A percentile compares a stretch with the other conserved stretches of the same genome.
Conservation (phyloP, 2,888 invertebrate genomes). For the Mycalesis mineus region DNA sequence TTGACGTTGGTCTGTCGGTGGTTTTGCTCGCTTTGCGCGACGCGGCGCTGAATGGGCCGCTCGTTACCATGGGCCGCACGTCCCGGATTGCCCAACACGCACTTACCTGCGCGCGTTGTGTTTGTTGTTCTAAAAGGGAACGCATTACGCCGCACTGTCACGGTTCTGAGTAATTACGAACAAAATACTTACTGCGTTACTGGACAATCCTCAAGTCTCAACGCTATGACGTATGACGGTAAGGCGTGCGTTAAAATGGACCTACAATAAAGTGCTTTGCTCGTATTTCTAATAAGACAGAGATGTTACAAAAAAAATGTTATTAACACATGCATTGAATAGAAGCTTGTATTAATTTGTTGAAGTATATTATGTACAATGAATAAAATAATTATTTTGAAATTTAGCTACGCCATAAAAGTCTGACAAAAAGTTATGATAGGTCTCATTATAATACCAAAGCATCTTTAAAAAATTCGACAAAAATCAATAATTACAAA, state of each 20-base stretch:
- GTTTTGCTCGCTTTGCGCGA: conserved; percentile 21
- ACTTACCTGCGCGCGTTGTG: conserved; percentile 18
- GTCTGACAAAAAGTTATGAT: too few species aligned
- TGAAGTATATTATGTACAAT: too few species aligned
- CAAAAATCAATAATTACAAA: too few species aligned
- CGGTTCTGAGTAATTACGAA: not conserved
- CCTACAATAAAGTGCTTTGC: too few species aligned
- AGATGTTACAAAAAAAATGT: too few species aligned
- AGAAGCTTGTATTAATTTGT: too few species aligned
- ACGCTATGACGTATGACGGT: not conserved
- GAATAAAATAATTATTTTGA: too few species aligned
- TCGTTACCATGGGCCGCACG: conserved; percentile 26
- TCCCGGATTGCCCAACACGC: conserved; percentile 24
- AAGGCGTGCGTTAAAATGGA: not conserved
- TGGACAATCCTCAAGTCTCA: not conserved
- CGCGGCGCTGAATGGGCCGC: conserved; percentile 31
- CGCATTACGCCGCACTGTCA: conserved; percentile 5
- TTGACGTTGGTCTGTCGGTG: conserved; percentile 36
- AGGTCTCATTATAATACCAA: too few species aligned
- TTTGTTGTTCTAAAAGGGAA: conserved; percentile 23
- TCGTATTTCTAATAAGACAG: too few species aligned
- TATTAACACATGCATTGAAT: too few species aligned
- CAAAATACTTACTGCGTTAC: not conserved
- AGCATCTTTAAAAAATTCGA: too few species aligned
- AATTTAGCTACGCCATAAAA: too few species aligned